Percentiles rank a stretch among this genome's conserved stretches.
Conservation (phyloP, 2,113 vertebrate species). For the Sorex fumeus region DNA sequence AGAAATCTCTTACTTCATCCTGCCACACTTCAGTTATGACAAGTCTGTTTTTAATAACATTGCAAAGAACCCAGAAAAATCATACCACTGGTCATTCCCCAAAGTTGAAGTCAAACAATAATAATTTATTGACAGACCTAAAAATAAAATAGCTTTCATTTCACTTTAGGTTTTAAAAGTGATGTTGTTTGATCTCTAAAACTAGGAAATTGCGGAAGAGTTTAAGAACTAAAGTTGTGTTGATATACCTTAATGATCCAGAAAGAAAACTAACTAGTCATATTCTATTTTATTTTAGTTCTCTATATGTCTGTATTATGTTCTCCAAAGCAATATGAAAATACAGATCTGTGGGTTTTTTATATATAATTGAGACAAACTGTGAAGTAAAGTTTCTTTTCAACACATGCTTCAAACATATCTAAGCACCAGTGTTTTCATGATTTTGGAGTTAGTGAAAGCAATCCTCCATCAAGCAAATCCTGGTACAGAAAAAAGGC, state of each 20-base stretch:
- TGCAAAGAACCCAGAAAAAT: neutral
- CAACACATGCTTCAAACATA: neutral
- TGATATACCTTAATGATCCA: neutral
- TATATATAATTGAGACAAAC: neutral
- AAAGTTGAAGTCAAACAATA: neutral
- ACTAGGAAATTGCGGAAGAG: neutral
- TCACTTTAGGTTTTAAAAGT: neutral
- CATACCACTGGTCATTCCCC: neutral
- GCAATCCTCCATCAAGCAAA: neutral
- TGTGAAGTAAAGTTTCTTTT: neutral
- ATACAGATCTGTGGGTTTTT: neutral
- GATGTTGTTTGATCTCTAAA: slow-evolving; percentile 16
- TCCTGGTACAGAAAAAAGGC: neutral
- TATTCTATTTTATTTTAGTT: neutral
- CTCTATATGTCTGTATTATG: neutral
- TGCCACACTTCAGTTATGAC: neutral
- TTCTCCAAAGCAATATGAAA: neutral
- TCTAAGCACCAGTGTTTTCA: neutral
- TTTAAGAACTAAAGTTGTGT: slow-evolving; percentile 7
- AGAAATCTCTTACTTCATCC: neutral
- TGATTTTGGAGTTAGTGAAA: slow-evolving; percentile 13
- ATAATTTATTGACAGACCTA: neutral
- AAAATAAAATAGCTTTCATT: neutral
- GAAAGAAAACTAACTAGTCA: neutral
- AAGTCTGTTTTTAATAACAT: neutral